Evolutionary conservation across 2,113 vertebrate genomes (phyloP), one percentile per base, ranked within the genome.

Genomic region (Erythrolamprus reginae): DNA sequence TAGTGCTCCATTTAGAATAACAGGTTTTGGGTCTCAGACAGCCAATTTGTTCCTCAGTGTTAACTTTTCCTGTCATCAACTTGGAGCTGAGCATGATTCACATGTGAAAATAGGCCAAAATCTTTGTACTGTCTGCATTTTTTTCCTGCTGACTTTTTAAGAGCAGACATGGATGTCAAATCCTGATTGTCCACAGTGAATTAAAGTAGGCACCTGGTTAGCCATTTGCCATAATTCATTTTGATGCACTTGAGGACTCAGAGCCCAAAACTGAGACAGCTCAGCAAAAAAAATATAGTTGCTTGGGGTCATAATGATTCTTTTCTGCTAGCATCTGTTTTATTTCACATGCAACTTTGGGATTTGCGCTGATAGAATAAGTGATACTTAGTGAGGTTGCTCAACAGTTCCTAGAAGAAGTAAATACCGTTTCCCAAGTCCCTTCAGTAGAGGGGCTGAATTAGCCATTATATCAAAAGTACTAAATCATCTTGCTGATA

Each of bases 401-500:
- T 51, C 8, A 24, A 42, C 23, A 77, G 38, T 19, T 26, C 10
- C 10, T 77, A 26, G 12, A 45, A 77, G 61, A 53, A 28, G 23
- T 65, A 87, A 82, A 87, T 65, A 47, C 33, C 51, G n/a, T 87
- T 47, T 42, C 38, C 17, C 65, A 42, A 52, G 1, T 45, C 26
- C 24, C 53, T 53, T 51, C 15, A 38, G 33, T 82, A 26, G 38
- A 82, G 42, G 17, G 15, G 23, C 17, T 17, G 85, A 82, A 82
- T 56, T 87, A 82, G 65, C 38, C 38, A 77, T 82, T 87, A 53
- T n/a, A 87, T 51, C 92, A 28, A 12, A 24, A 89, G 13, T 24
- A 77, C 33, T 42, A 89, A 92, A 90, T 86, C 93, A 38, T 28
- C 84, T 88, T 56, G 82, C 45, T 55, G 65, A 55, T 87, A 86